A percentile compares a stretch with the other conserved stretches of the same genome.
Conservation (phyloP, 2,113 vertebrate species). For the Chaetodon auriga region DNA sequence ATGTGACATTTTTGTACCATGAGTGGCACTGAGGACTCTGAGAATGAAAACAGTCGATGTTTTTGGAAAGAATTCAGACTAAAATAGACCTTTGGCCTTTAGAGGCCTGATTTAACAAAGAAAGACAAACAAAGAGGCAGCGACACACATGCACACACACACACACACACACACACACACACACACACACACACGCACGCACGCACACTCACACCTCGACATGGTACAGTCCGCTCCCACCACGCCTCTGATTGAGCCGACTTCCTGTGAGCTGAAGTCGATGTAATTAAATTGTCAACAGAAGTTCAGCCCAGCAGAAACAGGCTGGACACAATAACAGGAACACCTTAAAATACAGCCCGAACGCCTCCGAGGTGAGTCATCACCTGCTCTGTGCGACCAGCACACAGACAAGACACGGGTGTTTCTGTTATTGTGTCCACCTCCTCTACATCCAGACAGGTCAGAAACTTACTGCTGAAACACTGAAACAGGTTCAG, state of each 20-base stretch:
- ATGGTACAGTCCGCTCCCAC: slow-evolving; percentile 39
- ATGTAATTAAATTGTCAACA: slow-evolving; percentile 29
- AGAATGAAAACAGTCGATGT: slow-evolving; percentile 48
- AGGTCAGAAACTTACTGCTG: no score
- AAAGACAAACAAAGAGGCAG: slow-evolving; percentile 44
- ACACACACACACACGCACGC: slow-evolving; percentile 25
- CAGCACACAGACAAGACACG: not conserved
- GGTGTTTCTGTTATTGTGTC: not conserved
- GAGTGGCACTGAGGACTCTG: slow-evolving; percentile 1
- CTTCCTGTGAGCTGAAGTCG: slow-evolving; percentile 46
- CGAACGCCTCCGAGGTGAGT: slow-evolving; percentile 6
- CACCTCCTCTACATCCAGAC: not conserved
- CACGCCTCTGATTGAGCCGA: slow-evolving; percentile 49
- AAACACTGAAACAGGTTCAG: no score
- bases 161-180: slow-evolving; percentile 19
- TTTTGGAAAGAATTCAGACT: slow-evolving; percentile 31
- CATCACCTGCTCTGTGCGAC: not conserved
- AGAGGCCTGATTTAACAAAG: slow-evolving; percentile 47
- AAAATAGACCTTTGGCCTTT: slow-evolving; percentile 66
- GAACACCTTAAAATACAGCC: slow-evolving; percentile 35
- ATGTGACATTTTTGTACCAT: slow-evolving; percentile 9
- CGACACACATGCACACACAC: slow-evolving; percentile 20
- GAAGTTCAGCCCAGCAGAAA: not conserved
- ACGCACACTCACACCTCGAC: slow-evolving; percentile 27
- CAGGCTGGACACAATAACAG: slow-evolving; percentile 51